phyloP scores from a whole-genome alignment of 2,888 invertebrate genomes.

The Sicus ferrugineus region DNA sequence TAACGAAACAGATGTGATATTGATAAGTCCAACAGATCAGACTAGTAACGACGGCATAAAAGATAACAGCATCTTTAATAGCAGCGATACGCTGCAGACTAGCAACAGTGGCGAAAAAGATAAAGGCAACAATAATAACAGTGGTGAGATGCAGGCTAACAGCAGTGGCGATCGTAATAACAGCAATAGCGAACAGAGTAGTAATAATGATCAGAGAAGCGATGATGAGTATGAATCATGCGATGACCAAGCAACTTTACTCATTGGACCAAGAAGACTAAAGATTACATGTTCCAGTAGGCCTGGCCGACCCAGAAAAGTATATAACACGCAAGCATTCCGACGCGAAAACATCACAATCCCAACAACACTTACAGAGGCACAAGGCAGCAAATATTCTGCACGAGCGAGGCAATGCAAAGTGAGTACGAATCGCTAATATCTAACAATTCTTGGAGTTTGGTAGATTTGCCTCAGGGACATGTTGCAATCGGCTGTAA shows the following conservation, averaged over 20 bases:
- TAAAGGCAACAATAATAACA: too few relatives aligned
- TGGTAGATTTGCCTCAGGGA: neutral
- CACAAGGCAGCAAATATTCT: slow-evolving; percentile 28
- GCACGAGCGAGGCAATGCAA: neutral
- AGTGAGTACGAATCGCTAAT: neutral
- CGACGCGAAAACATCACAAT: slow-evolving; percentile 9
- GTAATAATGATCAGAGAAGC: too few relatives aligned
- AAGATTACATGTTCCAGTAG: neutral
- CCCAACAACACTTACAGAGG: slow-evolving; percentile 34
- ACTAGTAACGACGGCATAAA: too few relatives aligned
- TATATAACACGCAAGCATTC: neutral
- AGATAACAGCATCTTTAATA: too few relatives aligned
- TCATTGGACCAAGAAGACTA: neutral
- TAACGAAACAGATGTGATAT: too few relatives aligned
- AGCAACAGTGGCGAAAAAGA: too few relatives aligned
- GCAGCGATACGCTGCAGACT: too few relatives aligned
- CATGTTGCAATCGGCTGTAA: neutral
- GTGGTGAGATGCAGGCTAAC: too few relatives aligned
- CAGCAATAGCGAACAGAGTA: too few relatives aligned
- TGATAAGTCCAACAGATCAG: too few relatives aligned
- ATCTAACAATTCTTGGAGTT: neutral
- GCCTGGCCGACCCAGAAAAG: neutral
- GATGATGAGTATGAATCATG: too few relatives aligned
- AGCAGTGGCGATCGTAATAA: too few relatives aligned
- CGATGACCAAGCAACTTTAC: neutral